These are phyloP conservation scores for Heliconius cydno DNA, from an alignment of 2,888 invertebrate species.

Conservation along the genomic window DNA sequence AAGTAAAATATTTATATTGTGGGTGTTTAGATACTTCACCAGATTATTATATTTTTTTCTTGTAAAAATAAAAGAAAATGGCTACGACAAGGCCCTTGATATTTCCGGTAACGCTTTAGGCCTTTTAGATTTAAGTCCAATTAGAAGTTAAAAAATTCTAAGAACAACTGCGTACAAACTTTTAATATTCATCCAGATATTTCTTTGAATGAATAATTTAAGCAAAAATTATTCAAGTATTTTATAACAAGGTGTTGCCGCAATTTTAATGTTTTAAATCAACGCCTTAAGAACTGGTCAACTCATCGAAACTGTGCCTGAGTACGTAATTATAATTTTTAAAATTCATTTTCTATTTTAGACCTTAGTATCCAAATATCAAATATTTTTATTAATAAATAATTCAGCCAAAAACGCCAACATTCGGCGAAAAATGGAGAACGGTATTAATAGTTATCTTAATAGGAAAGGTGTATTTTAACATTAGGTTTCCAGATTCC, in stretches of 20 bases:
- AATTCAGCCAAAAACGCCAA: no score
- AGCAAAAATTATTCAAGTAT: conserved; percentile 31
- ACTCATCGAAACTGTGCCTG: conserved; percentile 1
- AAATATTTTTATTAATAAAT: no score
- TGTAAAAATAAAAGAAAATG: not conserved
- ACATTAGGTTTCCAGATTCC: no score
- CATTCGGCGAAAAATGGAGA: no score
- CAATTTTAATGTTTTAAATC: conserved; percentile 37
- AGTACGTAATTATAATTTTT: conserved; percentile 26
- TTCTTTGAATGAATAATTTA: conserved; percentile 32
- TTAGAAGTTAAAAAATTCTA: conserved; percentile 25
- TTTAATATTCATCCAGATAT: conserved; percentile 30
- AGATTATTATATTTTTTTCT: not conserved
- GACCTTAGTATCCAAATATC: not conserved
- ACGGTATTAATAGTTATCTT: no score
- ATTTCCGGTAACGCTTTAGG: conserved; percentile 21
- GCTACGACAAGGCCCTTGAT: not conserved
- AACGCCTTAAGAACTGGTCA: conserved; percentile 30
- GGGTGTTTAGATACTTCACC: conserved; percentile 5
- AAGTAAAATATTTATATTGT: not conserved
- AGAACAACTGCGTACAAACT: conserved; percentile 13
- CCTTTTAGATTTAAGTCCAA: conserved; percentile 24
- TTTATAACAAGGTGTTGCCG: conserved; percentile 25
- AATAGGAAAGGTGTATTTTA: no score
- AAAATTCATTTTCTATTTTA: no score